Evolutionary conservation across 2,888 invertebrate species (phyloP), one percentile per base, ranked within the genome.

Genomic region (Trisateles emortualis): DNA sequence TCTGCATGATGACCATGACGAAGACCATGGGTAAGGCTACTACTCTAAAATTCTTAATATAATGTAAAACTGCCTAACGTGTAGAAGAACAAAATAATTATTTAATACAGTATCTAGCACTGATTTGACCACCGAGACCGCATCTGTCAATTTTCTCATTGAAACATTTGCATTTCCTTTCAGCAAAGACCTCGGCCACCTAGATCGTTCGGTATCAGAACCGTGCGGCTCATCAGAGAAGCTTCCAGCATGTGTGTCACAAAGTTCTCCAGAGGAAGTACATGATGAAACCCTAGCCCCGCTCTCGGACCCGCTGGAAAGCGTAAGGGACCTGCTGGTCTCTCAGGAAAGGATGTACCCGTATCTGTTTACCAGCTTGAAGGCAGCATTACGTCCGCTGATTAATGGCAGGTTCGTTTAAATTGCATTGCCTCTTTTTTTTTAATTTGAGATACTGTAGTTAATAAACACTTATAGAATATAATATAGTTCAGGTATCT

Each of bases 271-370:
- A 5, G 62, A 63, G 6, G 73, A 72, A 9, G 52, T 58, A 8
- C 48, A 65, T 3, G 68, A 64, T 13, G 72, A 72, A 4, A 56
- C 64, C 1, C 8, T 26, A 2, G 69, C 69, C 3, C 56, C 67
- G 1, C 57, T 72, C n/a, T 36, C 40, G 1, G 80, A 79, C 32
- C 86, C 88, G 0, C 56, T 88, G 22, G 78, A 72, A 1, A 72
- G 83, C 6, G 90, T 87, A 0, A 79, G 82, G 0, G 80, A 79
- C 64, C 83, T 97, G 47, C 90, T 97, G 33, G 94, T 95, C 0
- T 94, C 94, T 52, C 97, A 97, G 67, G 97, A 98, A 81, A 94
- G 95, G 6, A 78, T 95, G 11, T 96, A 96, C 75, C 97, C 97
- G 0, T 94, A 95, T 42, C 85, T 98, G 30, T 97, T 95, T 80